Evolutionary conservation across 2,888 invertebrate genomes (phyloP).

Genomic region (Leptarthrus brevirostris): DNA sequence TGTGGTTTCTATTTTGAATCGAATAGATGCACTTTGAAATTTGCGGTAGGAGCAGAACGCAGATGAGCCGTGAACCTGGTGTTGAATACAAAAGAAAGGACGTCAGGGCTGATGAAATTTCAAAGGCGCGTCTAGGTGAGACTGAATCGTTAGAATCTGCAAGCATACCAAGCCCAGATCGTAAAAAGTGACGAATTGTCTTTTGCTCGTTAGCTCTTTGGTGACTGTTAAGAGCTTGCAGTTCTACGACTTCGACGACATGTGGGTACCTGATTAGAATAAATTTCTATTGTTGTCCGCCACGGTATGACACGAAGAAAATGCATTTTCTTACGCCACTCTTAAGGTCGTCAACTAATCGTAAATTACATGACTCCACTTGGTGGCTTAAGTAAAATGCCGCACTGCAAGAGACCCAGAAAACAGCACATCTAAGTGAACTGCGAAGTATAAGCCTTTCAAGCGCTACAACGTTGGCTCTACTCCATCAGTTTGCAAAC

Average conservation of each 20-base stretch:
- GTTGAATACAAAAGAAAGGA: neutral
- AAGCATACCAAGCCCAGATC: neutral
- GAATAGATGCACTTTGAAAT: neutral
- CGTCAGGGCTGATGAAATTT: neutral
- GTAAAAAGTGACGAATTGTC: conserved; percentile 2
- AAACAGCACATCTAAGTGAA: neutral
- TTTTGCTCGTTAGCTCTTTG: conserved; percentile 1
- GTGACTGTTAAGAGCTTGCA: neutral
- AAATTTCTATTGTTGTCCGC: neutral
- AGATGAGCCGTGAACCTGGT: neutral
- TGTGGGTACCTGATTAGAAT: conserved; percentile 15
- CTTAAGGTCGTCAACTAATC: conserved; percentile 4
- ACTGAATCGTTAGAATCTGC: conserved; percentile 1
- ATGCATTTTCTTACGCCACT: conserved; percentile 8
- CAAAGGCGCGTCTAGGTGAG: neutral
- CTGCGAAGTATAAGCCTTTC: neutral
- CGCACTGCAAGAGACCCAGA: neutral
- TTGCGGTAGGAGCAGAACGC: neutral
- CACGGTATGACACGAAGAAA: neutral
- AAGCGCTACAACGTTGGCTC: neutral
- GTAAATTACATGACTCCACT: neutral
- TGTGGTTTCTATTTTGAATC: conserved; percentile 7
- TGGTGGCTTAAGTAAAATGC: neutral
- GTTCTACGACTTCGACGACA: neutral
- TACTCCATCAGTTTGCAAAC: neutral